Evolutionary conservation across 2,113 vertebrate species (phyloP), one percentile per base, ranked within the genome.

Genomic region (Etheostoma spectabile): DNA sequence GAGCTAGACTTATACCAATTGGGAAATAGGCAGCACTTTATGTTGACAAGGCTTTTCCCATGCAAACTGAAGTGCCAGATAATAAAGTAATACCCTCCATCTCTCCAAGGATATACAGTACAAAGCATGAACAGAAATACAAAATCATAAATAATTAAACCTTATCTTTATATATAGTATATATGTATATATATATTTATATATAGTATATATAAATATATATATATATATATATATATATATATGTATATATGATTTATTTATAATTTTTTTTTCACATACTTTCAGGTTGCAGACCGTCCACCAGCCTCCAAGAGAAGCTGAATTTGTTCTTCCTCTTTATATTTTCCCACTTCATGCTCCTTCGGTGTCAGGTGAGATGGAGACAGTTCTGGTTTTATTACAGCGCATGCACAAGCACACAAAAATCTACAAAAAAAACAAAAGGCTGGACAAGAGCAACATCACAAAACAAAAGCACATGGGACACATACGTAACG

Each of bases 271-370:
- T 38, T 42, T 11, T 84, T 74, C 84, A 86, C 89, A 86, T 91
- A 89, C 90, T 89, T 89, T 86, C 80, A 74, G 65, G 76, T 61
- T 90, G 84, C 82, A 69, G 90, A 76, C 45, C 64, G 69, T 90
- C 82, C 86, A 21, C 72, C 88, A 83, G 84, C 85, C 85, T 80
- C 79, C 86, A 57, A 85, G 78, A 78, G 84, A 86, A 77, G 72
- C 87, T 91, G 80, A 84, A 81, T 88, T 88, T 90, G 88, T 82
- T 92, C 85, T 80, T 90, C 86, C 68, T 86, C 84, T 87, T 82
- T 89, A 61, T 81, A 79, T 86, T 88, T 91, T 89, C 83, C 84
- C 74, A 79, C 87, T 91, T 89, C 86, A 66, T 38, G 80, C 64
- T 87, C 79, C 74, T 55, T 55, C 33, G 70, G 67, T 69, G 81